Percentiles rank a stretch among this genome's conserved stretches.
Conservation (phyloP, 2,113 vertebrate species). For the Antigone vipio region DNA sequence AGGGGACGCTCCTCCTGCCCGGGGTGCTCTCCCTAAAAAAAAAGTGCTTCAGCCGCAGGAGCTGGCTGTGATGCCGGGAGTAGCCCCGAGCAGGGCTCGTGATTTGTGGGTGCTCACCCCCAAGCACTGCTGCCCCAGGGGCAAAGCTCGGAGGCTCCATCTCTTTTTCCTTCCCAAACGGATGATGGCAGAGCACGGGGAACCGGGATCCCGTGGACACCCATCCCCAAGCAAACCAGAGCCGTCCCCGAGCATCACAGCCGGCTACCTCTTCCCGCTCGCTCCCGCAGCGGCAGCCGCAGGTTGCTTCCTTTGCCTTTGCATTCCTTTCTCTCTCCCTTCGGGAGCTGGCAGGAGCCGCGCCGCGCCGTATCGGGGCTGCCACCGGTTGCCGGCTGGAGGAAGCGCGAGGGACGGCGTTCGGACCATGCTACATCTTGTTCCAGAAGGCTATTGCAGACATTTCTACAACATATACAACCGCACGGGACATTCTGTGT, state of each 20-base stretch:
- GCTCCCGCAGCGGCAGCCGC: constrained; percentile 1
- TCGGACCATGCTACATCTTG: constrained; percentile 82
- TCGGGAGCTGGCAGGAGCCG: background rate
- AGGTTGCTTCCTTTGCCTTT: background rate
- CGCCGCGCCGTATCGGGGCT: background rate
- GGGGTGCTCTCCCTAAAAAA: background rate
- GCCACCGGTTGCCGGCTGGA: constrained; percentile 69
- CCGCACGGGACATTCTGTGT: constrained; percentile 83
- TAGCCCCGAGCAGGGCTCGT: background rate
- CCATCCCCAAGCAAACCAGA: background rate
- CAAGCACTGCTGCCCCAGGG: background rate
- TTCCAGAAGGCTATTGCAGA: constrained; percentile 85
- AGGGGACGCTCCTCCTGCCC: background rate
- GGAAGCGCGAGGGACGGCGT: constrained; percentile 65
- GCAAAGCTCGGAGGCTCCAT: background rate
- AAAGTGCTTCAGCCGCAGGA: background rate
- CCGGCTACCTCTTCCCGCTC: constrained; percentile 56
- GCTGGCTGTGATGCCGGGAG: background rate
- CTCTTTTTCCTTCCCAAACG: background rate
- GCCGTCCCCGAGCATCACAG: background rate
- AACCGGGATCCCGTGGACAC: rapidly evolving
- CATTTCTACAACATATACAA: constrained; percentile 87
- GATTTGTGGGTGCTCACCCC: background rate
- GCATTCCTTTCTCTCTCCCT: background rate
- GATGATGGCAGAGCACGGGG: rapidly evolving